phyloP scores from a whole-genome alignment of 2,113 vertebrate genomes.

The Stigmatopora nigra region DNA sequence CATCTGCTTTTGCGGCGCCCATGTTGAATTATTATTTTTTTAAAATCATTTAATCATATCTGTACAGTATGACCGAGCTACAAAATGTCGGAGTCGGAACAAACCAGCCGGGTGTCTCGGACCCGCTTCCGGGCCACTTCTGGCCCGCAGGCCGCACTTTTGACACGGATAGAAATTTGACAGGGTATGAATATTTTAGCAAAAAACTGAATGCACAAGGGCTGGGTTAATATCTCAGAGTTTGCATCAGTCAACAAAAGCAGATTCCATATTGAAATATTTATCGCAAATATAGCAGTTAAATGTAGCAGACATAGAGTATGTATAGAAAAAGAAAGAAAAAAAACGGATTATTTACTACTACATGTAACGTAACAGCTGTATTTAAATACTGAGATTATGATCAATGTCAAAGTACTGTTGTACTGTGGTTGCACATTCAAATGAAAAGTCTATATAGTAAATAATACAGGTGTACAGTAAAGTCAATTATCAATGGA shows the following conservation, averaged over 20 bases:
- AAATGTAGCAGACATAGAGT: slow-evolving; percentile 60
- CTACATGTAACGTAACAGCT: not conserved
- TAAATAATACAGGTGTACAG: not conserved
- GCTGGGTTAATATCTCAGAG: slow-evolving; percentile 21
- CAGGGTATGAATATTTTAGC: slow-evolving; percentile 4
- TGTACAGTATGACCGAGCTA: too few species aligned
- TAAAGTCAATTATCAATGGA: not conserved
- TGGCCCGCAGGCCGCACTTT: too few species aligned
- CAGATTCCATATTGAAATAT: not conserved
- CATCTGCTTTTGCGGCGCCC: not conserved
- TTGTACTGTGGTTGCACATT: not conserved
- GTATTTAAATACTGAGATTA: not conserved
- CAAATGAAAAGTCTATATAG: not conserved
- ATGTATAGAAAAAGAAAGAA: slow-evolving; percentile 4
- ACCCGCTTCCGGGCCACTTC: too few species aligned
- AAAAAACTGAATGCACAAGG: slow-evolving; percentile 15
- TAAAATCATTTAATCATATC: too few species aligned
- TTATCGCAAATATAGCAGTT: slow-evolving; percentile 45
- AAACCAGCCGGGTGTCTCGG: too few species aligned
- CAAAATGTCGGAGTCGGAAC: too few species aligned
- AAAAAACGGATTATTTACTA: slow-evolving; percentile 15
- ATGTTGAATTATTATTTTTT: too few species aligned
- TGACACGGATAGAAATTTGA: not conserved
- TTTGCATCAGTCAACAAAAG: slow-evolving; percentile 9
- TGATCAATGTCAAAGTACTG: not conserved